Evolutionary conservation across 2,888 invertebrate genomes (phyloP).

Genomic region (Zygothrica quintamaculata): DNA sequence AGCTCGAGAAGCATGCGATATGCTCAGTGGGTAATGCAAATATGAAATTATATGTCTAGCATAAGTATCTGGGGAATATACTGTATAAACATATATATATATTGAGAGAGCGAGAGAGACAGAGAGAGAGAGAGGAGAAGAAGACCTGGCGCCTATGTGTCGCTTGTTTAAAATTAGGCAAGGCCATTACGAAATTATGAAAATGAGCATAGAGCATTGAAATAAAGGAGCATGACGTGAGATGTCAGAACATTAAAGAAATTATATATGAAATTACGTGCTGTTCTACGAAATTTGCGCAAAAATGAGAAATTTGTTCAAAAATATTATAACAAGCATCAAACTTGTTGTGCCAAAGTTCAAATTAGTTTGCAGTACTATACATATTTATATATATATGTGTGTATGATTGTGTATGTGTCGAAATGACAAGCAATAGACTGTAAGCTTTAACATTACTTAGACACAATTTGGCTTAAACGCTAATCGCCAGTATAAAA

Average conservation of each 20-base stretch:
- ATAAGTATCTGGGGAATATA: not conserved
- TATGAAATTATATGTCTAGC: constrained; percentile 16
- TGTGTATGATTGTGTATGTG: no score
- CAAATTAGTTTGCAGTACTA: no score
- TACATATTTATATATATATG: no score
- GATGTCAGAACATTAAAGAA: constrained; percentile 29
- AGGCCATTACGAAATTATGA: constrained; percentile 68
- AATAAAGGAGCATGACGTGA: constrained; percentile 49
- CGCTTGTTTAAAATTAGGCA: constrained; percentile 54
- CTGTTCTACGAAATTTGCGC: not conserved
- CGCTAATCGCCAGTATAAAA: no score
- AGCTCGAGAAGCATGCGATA: constrained; percentile 20
- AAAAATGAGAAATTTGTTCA: not conserved
- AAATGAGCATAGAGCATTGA: constrained; percentile 49
- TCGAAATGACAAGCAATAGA: no score
- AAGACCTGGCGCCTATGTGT: constrained; percentile 14
- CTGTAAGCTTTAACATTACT: no score
- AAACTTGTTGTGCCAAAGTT: not conserved
- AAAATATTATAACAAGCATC: not conserved
- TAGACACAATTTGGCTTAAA: no score
- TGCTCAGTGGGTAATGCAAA: constrained; percentile 33
- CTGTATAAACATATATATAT: not conserved
- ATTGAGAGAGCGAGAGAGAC: no score
- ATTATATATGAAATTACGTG: constrained; percentile 21
- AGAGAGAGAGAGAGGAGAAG: not conserved